These are phyloP conservation scores for Delia radicum DNA, from an alignment of 1,140 invertebrate species.

Conservation along the genomic window DNA sequence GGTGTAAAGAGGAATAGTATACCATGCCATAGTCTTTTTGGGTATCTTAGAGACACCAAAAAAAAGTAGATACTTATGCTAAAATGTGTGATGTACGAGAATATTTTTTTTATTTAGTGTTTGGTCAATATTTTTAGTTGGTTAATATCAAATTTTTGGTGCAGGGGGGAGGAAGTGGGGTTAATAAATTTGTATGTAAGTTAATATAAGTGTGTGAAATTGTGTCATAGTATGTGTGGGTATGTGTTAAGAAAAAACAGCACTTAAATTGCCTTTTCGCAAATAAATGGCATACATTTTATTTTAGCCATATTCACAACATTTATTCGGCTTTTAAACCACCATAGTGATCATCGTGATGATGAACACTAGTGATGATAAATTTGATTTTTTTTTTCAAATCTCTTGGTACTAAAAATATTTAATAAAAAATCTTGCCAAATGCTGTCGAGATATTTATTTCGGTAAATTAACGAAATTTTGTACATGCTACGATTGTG, in stretches of 20 bases:
- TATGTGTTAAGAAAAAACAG: not conserved
- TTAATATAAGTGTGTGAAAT: not conserved
- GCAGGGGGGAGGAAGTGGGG: not conserved
- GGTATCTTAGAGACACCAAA: not conserved
- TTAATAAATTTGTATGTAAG: not conserved
- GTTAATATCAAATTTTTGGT: not conserved
- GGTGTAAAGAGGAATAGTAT: not conserved
- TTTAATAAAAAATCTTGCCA: too few species aligned
- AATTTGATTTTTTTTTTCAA: too few species aligned
- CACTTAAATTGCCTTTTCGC: slow-evolving; percentile 19
- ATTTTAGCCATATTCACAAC: not conserved
- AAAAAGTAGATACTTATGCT: not conserved
- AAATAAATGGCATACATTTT: slow-evolving; percentile 22
- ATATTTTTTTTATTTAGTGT: too few species aligned
- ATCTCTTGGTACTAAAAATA: too few species aligned
- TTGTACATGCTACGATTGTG: too few species aligned
- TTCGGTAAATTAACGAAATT: too few species aligned
- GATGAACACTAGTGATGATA: too few species aligned
- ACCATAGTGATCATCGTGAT: too few species aligned
- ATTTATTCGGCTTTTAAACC: not conserved
- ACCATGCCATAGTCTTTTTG: not conserved
- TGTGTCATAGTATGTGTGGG: not conserved
- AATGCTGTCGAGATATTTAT: too few species aligned
- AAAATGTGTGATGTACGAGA: not conserved
- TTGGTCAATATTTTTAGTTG: not conserved